A percentile compares a stretch with the other conserved stretches of the same genome.
Evolutionary conservation across 2,113 vertebrate species (phyloP).

Genomic region (Nibea coibor): DNA sequence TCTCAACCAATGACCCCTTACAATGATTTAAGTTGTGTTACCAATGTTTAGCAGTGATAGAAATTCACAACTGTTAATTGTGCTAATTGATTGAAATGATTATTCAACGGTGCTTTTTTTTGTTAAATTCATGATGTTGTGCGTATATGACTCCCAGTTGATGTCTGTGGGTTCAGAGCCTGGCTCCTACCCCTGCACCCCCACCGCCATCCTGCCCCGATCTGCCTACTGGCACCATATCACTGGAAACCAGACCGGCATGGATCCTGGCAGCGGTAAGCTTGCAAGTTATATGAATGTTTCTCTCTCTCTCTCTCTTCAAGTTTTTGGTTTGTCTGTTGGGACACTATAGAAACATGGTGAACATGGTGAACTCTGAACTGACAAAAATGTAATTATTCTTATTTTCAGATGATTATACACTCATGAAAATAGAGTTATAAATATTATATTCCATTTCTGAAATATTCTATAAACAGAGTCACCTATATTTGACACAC

Average conservation of each 20-base stretch:
- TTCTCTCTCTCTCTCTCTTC: no score
- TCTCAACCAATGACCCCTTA: background rate
- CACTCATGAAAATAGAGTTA: no score
- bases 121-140: background rate
- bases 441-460: no score
- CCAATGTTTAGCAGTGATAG: background rate
- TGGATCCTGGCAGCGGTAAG: slow-evolving; percentile 87
- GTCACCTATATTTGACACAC: no score
- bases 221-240: slow-evolving; percentile 99
- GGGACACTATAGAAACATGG: no score
- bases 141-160: slow-evolving; percentile 77
- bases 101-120: background rate
- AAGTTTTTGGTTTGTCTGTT: no score
- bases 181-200: slow-evolving; percentile 92
- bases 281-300: slow-evolving; percentile 10
- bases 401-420: no score
- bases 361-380: no score
- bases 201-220: slow-evolving; percentile 93
- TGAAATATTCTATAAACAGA: no score
- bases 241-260: slow-evolving; percentile 88
- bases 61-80: background rate
- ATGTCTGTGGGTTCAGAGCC: slow-evolving; percentile 90
- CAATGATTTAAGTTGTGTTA: background rate
- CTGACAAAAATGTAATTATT: no score
- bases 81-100: background rate